Evolutionary conservation across 2,888 invertebrate genomes (phyloP), one percentile per base, ranked within the genome.

Genomic region (Meta bourneti): DNA sequence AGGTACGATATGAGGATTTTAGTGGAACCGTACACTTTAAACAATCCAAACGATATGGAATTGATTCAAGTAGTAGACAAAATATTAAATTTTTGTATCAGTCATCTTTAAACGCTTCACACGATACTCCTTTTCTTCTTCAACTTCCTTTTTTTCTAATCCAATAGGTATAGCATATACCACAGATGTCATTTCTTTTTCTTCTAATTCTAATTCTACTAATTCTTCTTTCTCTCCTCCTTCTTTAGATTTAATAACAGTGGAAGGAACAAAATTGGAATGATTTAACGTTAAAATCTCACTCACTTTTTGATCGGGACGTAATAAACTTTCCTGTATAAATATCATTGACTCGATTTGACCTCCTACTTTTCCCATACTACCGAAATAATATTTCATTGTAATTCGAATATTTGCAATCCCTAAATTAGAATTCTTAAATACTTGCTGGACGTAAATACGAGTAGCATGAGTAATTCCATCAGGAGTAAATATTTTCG

Each of bases 341-440:
- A 81, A 81, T n/a, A 69, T 48, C 7, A 81, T 70, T 6, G 69
- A 81, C 48, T 70, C 69, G 0, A 70, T 13, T 7, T 1, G 20
- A n/a, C 79, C 79, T 0, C 79, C 79, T 19, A 79, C 51, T 61
- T 79, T 79, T 0, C 2, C 2, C 6, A 1, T 0, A 79, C 19
- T 79, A 2, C 13, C 20, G 52, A 79, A 79, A 61, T 79, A 4
- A 79, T 79, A 79, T 7, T 54, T 79, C 54, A 54, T 79, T 7
- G 19, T 20, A 34, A 79, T 79, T 6, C 5, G 0, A 7, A 79
- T 0, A 8, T 54, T n/a, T 0, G 7, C 61, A 9, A 79, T 79
- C 0, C 19, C 54, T 20, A 54, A n/a, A 79, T 1, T 0, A 0
- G 20, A 0, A 20, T 20, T 19, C 6, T 81, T 34, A 34, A 81